These are phyloP conservation scores for Fratercula arctica DNA, from an alignment of 2,797 vertebrate species.

Conservation along the genomic window DNA sequence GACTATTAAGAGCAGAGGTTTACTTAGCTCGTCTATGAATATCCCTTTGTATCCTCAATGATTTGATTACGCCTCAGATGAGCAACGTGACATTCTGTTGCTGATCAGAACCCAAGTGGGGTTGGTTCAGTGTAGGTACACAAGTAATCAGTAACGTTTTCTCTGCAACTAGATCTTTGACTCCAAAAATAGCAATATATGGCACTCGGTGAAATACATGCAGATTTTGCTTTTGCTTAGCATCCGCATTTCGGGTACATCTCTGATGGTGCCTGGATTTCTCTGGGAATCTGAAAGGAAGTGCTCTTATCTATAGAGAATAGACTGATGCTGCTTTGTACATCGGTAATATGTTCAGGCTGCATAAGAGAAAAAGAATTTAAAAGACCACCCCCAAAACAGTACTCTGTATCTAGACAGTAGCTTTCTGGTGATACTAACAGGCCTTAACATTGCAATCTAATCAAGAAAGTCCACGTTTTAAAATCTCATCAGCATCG, in stretches of 20 bases:
- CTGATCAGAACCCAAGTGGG: background rate
- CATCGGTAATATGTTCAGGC: rapidly evolving
- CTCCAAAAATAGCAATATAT: background rate
- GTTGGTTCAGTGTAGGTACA: background rate
- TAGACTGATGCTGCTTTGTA: background rate
- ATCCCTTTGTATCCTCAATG: background rate
- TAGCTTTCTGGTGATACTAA: background rate
- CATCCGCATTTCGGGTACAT: rapidly evolving
- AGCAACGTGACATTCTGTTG: background rate
- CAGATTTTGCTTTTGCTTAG: background rate
- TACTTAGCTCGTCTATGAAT: background rate
- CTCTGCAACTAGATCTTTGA: background rate
- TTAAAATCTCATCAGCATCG: slow-evolving; percentile 52
- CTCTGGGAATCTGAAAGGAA: background rate
- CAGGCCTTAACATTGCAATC: background rate
- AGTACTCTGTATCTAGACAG: background rate
- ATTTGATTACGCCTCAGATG: background rate
- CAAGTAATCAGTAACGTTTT: background rate
- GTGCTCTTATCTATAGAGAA: background rate
- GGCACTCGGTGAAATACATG: background rate
- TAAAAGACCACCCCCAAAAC: background rate
- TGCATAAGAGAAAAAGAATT: background rate
- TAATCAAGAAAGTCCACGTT: slow-evolving; percentile 53
- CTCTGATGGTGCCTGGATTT: background rate
- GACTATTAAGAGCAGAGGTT: background rate